Percentiles rank a stretch among this genome's conserved stretches.
phyloP scores from a whole-genome alignment of 2,888 invertebrate genomes.

The Ophonus ardosiacus region DNA sequence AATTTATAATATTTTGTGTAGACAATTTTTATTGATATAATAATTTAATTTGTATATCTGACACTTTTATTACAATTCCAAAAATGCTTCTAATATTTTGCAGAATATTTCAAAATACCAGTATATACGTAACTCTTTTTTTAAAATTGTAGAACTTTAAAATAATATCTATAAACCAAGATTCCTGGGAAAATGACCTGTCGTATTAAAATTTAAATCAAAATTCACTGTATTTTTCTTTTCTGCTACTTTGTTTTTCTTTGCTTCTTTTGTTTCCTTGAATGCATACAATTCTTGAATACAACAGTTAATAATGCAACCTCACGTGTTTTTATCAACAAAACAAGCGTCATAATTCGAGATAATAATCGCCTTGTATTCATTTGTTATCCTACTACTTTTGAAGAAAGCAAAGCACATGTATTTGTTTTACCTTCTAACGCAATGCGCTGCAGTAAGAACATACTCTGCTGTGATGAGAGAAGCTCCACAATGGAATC shows the following conservation, averaged over 20 bases:
- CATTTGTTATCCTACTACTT: background rate
- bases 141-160: background rate
- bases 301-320: background rate
- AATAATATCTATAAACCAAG: background rate
- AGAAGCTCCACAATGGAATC: constrained; percentile 93
- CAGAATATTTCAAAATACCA: background rate
- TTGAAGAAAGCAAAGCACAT: background rate
- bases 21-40: background rate
- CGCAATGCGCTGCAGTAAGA: constrained; percentile 92
- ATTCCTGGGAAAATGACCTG: background rate
- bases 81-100: background rate
- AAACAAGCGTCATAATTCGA: background rate
- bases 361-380: background rate
- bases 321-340: background rate
- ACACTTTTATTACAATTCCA: background rate
- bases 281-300: background rate
- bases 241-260: background rate
- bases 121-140: background rate
- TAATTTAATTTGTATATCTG: background rate
- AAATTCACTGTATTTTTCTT: background rate
- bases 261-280: background rate
- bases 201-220: background rate
- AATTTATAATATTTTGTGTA: background rate
- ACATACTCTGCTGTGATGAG: constrained; percentile 90
- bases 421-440: constrained; percentile 81